Evolutionary conservation across 2,797 vertebrate species (phyloP).

Genomic region (Hippocampus kuda): DNA sequence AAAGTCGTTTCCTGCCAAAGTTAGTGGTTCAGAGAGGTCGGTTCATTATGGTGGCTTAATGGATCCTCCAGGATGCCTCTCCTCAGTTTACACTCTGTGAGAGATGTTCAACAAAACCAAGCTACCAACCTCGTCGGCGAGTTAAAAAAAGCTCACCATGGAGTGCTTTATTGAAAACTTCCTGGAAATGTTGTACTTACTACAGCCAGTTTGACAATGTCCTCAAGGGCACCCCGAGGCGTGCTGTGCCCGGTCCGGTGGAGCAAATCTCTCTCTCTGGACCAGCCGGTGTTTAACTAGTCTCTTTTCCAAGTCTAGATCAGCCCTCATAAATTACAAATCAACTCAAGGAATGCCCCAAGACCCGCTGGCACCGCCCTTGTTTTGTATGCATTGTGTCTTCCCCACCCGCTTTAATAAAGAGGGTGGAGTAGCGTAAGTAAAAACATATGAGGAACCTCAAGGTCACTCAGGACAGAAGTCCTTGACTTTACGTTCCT

Average conservation of each 20-base stretch:
- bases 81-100: constrained; percentile 56
- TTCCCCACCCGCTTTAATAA: constrained; percentile 23
- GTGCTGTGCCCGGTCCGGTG: constrained; percentile 20
- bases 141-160: constrained; percentile 22
- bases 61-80: constrained; percentile 69
- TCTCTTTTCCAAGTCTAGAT: constrained; percentile 31
- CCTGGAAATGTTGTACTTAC: constrained; percentile 33
- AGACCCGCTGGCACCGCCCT: constrained; percentile 32
- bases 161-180: constrained; percentile 30
- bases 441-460: constrained; percentile 18
- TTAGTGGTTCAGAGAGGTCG: constrained; percentile 63
- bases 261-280: constrained; percentile 30
- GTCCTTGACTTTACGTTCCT: constrained; percentile 1
- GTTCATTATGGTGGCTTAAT: constrained; percentile 67
- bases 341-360: constrained; percentile 43
- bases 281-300: constrained; percentile 32
- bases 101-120: constrained; percentile 49
- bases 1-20: constrained; percentile 66
- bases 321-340: constrained; percentile 36
- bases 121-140: constrained; percentile 28
- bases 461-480: constrained; percentile 10
- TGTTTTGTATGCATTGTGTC: constrained; percentile 17
- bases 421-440: constrained; percentile 15
- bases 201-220: constrained; percentile 20
- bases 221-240: constrained; percentile 26